Evolutionary conservation across 1,140 invertebrate species (phyloP).

Genomic region (Dinothrombium tinctorium): DNA sequence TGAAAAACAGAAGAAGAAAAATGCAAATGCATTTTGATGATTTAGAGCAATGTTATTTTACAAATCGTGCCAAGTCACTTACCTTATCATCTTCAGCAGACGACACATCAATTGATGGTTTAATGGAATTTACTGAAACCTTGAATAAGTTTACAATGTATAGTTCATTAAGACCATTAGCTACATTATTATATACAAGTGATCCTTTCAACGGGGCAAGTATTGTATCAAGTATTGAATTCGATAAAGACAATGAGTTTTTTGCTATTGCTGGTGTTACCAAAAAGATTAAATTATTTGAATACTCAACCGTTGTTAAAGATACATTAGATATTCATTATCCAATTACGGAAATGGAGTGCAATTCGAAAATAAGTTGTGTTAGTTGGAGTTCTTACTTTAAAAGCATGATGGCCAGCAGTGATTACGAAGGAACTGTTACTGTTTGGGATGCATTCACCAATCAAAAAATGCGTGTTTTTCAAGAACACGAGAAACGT

Average conservation of each 20-base stretch:
- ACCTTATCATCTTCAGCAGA: slow-evolving; percentile 20
- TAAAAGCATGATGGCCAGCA: slow-evolving; percentile 66
- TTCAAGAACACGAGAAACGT: slow-evolving; percentile 76
- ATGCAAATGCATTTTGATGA: slow-evolving; percentile 73
- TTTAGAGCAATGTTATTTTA: slow-evolving; percentile 65
- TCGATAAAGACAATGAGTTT: slow-evolving; percentile 86
- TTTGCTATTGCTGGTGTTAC: slow-evolving; percentile 92
- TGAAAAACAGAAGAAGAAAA: slow-evolving; percentile 34
- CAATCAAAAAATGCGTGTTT: slow-evolving; percentile 35
- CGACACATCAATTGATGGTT: slow-evolving; percentile 21
- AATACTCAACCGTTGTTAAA: slow-evolving; percentile 59
- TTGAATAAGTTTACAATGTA: slow-evolving; percentile 69
- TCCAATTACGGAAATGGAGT: slow-evolving; percentile 76
- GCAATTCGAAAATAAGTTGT: slow-evolving; percentile 79
- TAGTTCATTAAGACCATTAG: slow-evolving; percentile 46
- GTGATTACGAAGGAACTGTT: slow-evolving; percentile 83
- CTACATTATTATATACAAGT: slow-evolving; percentile 68
- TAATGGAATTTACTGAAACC: slow-evolving; percentile 61
- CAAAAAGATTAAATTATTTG: slow-evolving; percentile 69
- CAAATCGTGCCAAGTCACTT: slow-evolving; percentile 40
- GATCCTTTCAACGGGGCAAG: slow-evolving; percentile 70
- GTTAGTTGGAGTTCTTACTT: slow-evolving; percentile 83
- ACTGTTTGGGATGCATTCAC: slow-evolving; percentile 76
- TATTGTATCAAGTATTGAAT: slow-evolving; percentile 85
- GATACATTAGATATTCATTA: slow-evolving; percentile 73